Conservation (phyloP, 1,140 invertebrate genomes). For the Drosophila kanapiae region DNA sequence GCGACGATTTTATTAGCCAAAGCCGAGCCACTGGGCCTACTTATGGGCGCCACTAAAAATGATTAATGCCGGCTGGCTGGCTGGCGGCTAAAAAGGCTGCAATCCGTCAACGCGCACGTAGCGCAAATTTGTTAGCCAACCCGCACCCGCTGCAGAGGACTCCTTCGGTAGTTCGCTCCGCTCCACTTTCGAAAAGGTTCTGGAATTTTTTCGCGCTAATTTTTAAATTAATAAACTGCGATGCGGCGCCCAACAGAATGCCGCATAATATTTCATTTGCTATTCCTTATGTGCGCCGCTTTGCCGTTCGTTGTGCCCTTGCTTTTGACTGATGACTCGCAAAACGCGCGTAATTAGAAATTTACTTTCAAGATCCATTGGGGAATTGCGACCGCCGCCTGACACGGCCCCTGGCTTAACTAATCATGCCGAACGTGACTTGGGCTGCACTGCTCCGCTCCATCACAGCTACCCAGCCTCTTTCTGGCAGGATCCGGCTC, state of each 20-base stretch:
- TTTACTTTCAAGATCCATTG: constrained; percentile 83
- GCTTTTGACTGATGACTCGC: constrained; percentile 81
- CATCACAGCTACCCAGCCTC: constrained; percentile 6
- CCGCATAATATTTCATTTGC: constrained; percentile 83
- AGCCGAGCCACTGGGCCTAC: constrained; percentile 75
- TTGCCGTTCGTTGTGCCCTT: constrained; percentile 19
- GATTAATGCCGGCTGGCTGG: constrained; percentile 77
- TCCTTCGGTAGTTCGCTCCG: not conserved
- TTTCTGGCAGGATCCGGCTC: constrained; percentile 15
- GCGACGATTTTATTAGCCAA: constrained; percentile 82
- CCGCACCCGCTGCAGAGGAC: not conserved
- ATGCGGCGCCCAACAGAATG: constrained; percentile 70
- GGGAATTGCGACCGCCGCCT: constrained; percentile 77
- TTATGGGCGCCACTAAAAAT: constrained; percentile 82
- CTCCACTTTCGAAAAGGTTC: constrained; percentile 4
- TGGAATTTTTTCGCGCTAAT: constrained; percentile 76
- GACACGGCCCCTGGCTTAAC: constrained; percentile 75
- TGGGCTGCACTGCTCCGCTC: constrained; percentile 47
- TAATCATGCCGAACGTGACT: constrained; percentile 83
- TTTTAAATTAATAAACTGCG: constrained; percentile 83
- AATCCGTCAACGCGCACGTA: constrained; percentile 80
- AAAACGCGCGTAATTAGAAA: constrained; percentile 83
- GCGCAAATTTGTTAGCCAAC: constrained; percentile 69
- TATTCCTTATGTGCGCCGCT: constrained; percentile 66
- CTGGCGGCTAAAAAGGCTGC: constrained; percentile 77